These are phyloP conservation scores for Catocala sponsa DNA, from an alignment of 2,888 invertebrate species.

Conservation along the genomic window DNA sequence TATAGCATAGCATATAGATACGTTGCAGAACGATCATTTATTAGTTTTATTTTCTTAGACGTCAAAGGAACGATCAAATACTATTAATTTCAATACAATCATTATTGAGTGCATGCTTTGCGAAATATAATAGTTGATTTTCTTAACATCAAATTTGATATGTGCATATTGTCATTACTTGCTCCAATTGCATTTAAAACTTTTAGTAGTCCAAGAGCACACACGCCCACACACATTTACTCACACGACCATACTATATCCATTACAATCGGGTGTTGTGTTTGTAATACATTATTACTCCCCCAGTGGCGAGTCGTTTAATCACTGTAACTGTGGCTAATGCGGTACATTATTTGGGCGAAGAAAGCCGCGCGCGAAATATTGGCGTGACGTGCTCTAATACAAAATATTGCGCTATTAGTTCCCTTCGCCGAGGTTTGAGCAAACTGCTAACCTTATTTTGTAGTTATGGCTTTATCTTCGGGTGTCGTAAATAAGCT, in stretches of 20 bases:
- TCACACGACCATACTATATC: conserved; percentile 26
- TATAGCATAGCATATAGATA: too few species aligned
- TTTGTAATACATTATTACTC: conserved; percentile 73
- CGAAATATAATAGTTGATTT: too few species aligned
- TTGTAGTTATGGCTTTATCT: conserved; percentile 20
- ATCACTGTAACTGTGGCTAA: conserved; percentile 86
- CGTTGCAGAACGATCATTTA: too few species aligned
- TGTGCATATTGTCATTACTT: too few species aligned
- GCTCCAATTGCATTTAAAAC: too few species aligned
- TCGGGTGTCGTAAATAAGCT: conserved; percentile 18
- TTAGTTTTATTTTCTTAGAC: too few species aligned
- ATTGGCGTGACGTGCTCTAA: conserved; percentile 73
- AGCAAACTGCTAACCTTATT: conserved; percentile 27
- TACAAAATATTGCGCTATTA: conserved; percentile 73
- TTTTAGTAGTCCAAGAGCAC: too few species aligned
- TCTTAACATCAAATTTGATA: too few species aligned
- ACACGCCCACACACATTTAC: neutral
- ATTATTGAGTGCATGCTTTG: too few species aligned
- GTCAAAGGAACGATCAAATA: too few species aligned
- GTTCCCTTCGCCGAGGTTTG: conserved; percentile 38
- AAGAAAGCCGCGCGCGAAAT: conserved; percentile 77
- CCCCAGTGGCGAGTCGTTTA: conserved; percentile 75
- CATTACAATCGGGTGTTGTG: conserved; percentile 58
- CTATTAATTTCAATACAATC: too few species aligned
- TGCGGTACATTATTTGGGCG: conserved; percentile 81